Base-by-base conservation (phyloP, 2,113 vertebrate genomes). In the Actenoides lindsayi region DNA sequence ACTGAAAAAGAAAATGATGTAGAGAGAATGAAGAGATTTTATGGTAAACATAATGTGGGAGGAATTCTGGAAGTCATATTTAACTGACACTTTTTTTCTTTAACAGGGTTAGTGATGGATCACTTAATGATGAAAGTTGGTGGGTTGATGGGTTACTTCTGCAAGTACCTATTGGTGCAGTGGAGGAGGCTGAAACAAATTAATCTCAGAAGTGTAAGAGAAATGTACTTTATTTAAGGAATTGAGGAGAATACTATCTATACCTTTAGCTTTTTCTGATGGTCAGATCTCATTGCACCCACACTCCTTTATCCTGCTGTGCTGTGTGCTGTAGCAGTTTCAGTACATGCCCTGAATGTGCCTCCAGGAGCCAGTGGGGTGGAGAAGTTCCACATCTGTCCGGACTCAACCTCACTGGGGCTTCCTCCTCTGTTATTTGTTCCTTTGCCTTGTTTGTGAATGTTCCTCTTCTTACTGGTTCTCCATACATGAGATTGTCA, bases 311-410 rank as follows among this genome's bases (percentile, higher is more conserved):
- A 10, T 11, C 28, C 31, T 37, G 37, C 46, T 67, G n/a, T 23
- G 33, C 57, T 64, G 20, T 30, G n/a, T 23, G 33, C 57, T 64
- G 20, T 30, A 44, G 19, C 18, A 23, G 33, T 70, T 17, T 44
- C 11, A 25, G 44, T 37, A 8, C 3, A 0, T 31, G n/a, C 16
- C 5, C 28, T 46, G 35, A 27, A 9, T 88, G 63, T 10, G 9
- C 59, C 9, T 76, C 8, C 21, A 42, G 71, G 42, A 90, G 48
- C 19, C 46, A 7, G 33, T 1, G 2, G 19, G 3, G 37, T 41
- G 74, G 25, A 83, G 42, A 53, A 33, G 4, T 87, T 87, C 35
- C 10, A 8, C 0, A 0, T 12, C 12, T 73, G 14, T 31, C 17
- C 79, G 37, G 20, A 11, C 16, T 39, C 50, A 73, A 16, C 42